These are phyloP conservation scores for Ylistrum balloti DNA, from an alignment of 1,140 invertebrate genomes.

Conservation along the genomic window DNA sequence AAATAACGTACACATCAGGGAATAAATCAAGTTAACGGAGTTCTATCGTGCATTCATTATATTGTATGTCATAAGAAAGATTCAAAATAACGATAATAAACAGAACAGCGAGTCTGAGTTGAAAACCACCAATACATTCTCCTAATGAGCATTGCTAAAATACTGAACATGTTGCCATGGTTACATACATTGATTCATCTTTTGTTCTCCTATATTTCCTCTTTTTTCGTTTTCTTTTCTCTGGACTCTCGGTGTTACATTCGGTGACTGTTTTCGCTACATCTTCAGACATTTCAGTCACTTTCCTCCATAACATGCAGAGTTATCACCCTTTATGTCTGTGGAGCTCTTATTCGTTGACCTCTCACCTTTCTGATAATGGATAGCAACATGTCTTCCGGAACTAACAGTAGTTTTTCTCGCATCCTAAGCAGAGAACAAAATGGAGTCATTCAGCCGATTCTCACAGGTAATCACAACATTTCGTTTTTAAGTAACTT, in stretches of 20 bases:
- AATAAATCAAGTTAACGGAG: no score
- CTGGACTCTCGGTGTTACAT: slow-evolving; percentile 35
- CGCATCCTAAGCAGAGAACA: slow-evolving; percentile 63
- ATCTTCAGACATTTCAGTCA: slow-evolving; percentile 20
- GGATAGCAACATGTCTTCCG: slow-evolving; percentile 60
- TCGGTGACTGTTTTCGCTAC: slow-evolving; percentile 3
- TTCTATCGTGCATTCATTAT: not conserved
- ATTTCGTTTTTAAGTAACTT: not conserved
- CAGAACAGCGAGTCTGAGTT: not conserved
- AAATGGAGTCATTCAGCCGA: slow-evolving; percentile 77
- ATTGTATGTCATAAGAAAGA: not conserved
- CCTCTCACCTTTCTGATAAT: slow-evolving; percentile 18
- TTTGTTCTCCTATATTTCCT: slow-evolving; percentile 10
- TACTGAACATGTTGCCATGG: not conserved
- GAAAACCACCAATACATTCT: not conserved
- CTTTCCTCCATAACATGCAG: not conserved
- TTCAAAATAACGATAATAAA: not conserved
- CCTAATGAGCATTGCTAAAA: not conserved
- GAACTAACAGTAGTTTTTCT: slow-evolving; percentile 54
- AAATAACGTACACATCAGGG: no score
- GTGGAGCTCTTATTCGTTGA: slow-evolving; percentile 47
- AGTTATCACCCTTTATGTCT: slow-evolving; percentile 41
- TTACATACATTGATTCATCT: not conserved
- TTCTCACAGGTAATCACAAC: slow-evolving; percentile 71
- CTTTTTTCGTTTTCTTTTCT: slow-evolving; percentile 30